Base-by-base conservation (phyloP, 2,888 invertebrate species). In the Ornithoptera priamus region DNA sequence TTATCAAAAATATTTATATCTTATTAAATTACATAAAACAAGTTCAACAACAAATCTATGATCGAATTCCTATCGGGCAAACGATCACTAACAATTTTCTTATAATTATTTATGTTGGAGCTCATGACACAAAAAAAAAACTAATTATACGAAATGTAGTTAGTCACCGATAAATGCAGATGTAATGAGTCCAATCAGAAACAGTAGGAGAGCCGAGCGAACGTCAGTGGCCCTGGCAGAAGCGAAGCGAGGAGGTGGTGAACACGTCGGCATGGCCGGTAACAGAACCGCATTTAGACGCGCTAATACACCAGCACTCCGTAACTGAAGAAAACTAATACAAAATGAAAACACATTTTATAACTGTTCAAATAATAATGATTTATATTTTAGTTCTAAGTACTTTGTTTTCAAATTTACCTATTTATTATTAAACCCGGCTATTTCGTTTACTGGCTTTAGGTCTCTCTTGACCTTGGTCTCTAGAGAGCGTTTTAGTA, bases 151-250 rank as follows among this genome's bases (percentile, higher is more conserved):
- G 12, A 22, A 3, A 58, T 22, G 4, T 58, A 58, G 3, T 18
- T 57, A 66, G 76, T 75, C 72, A 86, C 92, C 91, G 65, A 91
- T 71, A 10, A 86, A 2, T 4, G 84, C 59, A 4, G 90, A 84
- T 53, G 82, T 76, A 10, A 85, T 69, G 3, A 93, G 81, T 5
- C 94, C 95, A 6, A 87, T 76, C 1, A 87, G 75, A 3, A 94
- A 93, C 6, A 93, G 81, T 1, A 93, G 80, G 0, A 94, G 92
- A 0, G 94, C 94, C 0, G 94, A 94, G 67, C 92, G 92, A 1
- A 95, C 94, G 76, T 95, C 94, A 0, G 93, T 86, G 0, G 94
- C 87, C 53, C 93, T 85, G 0, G 94, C 94, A 4, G 94, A 94
- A 22, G 94, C 92, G 73, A 94, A 94, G 0, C 93, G 93, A 0